Conservation (phyloP, 35 echinoderm and acorn worm species). For the Eucidaris tribuloides region DNA sequence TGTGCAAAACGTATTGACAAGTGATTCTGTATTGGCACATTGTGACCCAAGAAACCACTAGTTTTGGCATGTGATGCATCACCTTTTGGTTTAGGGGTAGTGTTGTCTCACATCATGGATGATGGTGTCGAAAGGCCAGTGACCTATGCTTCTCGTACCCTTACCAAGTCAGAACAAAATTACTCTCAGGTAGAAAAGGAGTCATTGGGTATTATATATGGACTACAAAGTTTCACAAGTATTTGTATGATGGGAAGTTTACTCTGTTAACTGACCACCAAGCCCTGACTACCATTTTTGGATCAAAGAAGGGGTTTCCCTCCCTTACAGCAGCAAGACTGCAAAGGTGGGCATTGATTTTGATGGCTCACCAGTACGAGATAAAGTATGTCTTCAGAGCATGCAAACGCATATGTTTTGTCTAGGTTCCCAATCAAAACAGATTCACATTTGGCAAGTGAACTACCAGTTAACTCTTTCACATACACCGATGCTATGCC, state of each 20-base stretch:
- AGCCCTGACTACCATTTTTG: conserved; percentile 53
- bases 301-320: conserved; percentile 52
- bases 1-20: conserved; percentile 39
- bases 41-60: conserved; percentile 46
- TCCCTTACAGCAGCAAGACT: conserved; percentile 68
- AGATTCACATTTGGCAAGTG: conserved; percentile 40
- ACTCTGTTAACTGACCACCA: conserved; percentile 48
- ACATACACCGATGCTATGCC: conserved; percentile 55
- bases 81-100: conserved; percentile 52
- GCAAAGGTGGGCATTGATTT: conserved; percentile 75
- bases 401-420: conserved; percentile 58
- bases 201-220: conserved; percentile 33
- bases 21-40: conserved; percentile 58
- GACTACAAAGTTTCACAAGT: conserved; percentile 30
- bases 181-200: conserved; percentile 68
- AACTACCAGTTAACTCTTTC: conserved; percentile 66
- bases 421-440: conserved; percentile 46
- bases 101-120: conserved; percentile 51
- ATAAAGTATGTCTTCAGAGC: conserved; percentile 57
- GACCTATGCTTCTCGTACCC: conserved; percentile 49
- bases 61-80: conserved; percentile 52
- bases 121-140: conserved; percentile 51
- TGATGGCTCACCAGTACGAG: conserved; percentile 64
- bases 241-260: conserved; percentile 27
- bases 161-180: conserved; percentile 58